Conservation (phyloP, 2,797 vertebrate species). For the Simalia tracyae region DNA sequence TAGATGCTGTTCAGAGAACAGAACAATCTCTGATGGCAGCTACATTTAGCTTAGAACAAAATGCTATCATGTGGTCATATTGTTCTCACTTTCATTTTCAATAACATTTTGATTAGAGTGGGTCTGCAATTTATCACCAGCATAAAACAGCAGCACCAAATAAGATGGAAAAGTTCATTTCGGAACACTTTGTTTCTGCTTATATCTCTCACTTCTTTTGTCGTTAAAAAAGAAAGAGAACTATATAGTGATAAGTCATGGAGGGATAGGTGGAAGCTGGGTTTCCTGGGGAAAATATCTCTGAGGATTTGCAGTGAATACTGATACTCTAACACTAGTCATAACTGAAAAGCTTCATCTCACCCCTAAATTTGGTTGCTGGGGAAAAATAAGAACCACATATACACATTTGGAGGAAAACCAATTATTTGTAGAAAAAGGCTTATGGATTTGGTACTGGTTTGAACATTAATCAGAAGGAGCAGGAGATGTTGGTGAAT, state of each 20-base stretch:
- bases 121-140: constrained; percentile 5
- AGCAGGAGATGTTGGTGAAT: neutral
- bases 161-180: constrained; percentile 1
- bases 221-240: neutral
- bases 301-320: neutral
- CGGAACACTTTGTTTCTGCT: constrained; percentile 2
- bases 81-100: constrained; percentile 32
- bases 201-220: neutral
- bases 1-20: constrained; percentile 36
- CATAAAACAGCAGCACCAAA: neutral
- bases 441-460: neutral
- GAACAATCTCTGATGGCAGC: constrained; percentile 9
- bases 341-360: neutral
- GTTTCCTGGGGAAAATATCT: neutral
- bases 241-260: neutral
- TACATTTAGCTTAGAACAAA: constrained; percentile 38
- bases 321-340: neutral
- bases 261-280: neutral
- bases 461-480: neutral
- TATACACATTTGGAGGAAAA: neutral
- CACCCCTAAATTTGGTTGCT: neutral
- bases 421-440: neutral
- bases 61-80: constrained; percentile 29
- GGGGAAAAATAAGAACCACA: neutral
- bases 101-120: constrained; percentile 33